Conservation (phyloP, 2,113 vertebrate genomes). For the Rostratula benghalensis region DNA sequence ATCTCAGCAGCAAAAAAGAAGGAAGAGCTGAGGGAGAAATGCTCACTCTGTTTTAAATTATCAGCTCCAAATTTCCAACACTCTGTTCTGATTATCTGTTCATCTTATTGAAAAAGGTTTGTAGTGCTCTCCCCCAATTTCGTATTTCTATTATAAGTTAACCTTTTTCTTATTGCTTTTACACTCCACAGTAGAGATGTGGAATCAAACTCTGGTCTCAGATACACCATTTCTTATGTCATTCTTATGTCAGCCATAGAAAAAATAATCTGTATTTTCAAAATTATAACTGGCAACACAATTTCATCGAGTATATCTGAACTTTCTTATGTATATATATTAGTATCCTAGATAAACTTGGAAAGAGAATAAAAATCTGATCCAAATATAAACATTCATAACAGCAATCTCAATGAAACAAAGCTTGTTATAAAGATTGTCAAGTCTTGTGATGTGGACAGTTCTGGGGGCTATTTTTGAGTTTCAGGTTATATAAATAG, state of each 20-base stretch:
- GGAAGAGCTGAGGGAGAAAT: neutral
- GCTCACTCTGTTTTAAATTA: slow-evolving; percentile 19
- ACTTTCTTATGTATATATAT: neutral
- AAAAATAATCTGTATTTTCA: neutral
- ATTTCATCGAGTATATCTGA: neutral
- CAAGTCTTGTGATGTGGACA: neutral
- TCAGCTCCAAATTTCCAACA: neutral
- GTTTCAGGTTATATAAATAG: slow-evolving; percentile 39
- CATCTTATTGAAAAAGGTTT: neutral
- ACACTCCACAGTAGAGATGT: neutral
- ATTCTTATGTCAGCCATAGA: neutral
- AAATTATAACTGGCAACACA: neutral
- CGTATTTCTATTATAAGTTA: neutral
- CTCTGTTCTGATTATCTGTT: neutral
- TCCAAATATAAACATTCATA: neutral
- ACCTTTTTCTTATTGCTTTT: neutral
- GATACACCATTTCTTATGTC: neutral
- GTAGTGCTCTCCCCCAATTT: neutral
- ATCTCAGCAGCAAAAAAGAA: neutral
- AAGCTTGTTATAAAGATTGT: neutral
- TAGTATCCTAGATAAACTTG: neutral
- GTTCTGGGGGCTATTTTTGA: slow-evolving; percentile 25
- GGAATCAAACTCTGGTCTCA: neutral
- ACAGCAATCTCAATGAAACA: neutral
- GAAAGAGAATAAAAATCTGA: neutral